Evolutionary conservation across 2,888 invertebrate species (phyloP), one percentile per base, ranked within the genome.

Genomic region (Synergus umbraculus): DNA sequence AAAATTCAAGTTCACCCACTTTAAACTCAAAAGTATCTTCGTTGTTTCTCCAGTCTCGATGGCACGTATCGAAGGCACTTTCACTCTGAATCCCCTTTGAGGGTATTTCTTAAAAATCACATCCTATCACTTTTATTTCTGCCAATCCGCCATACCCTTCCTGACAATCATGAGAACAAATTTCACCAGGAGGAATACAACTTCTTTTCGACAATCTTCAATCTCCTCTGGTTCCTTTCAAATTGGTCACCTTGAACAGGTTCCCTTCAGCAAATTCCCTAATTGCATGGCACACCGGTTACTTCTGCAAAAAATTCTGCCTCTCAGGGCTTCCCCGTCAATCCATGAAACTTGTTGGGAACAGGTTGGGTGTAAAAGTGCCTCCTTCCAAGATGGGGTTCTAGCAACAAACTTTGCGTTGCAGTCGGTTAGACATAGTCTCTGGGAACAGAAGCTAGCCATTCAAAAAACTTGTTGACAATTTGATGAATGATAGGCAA

Each of bases 331-430:
- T 18, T 46, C 4, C 54, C 15, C 18, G 8, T 22, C 18, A 69
- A 69, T 69, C 29, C 44, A 22, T 22, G 12, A 67, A 69, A 69
- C 67, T 46, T 69, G 67, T 69, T 69, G 49, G 46, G 46, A 69
- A 18, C 46, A 46, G 46, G 29, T 46, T 44, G 37, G 37, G 37
- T 22, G 44, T 69, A 46, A 22, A 46, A 69, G 29, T 46, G 67
- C 44, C 22, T 44, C 15, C 13, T 22, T 29, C 67, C 67, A 69
- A 69, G 46, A 46, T 69, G 46, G 46, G 46, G 12, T 44, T 44
- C 66, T 67, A 46, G 67, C 67, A 69, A 69, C 67, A 22, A 69
- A 4, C 4, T 46, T 46, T 46, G 12, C 46, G 37, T 65, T 65
- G 43, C 43, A 37, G 5, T 65, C n/a, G 41, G 8, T 37, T 37